Base-by-base conservation (phyloP, 2,888 invertebrate species). In the Perithous albicinctus region DNA sequence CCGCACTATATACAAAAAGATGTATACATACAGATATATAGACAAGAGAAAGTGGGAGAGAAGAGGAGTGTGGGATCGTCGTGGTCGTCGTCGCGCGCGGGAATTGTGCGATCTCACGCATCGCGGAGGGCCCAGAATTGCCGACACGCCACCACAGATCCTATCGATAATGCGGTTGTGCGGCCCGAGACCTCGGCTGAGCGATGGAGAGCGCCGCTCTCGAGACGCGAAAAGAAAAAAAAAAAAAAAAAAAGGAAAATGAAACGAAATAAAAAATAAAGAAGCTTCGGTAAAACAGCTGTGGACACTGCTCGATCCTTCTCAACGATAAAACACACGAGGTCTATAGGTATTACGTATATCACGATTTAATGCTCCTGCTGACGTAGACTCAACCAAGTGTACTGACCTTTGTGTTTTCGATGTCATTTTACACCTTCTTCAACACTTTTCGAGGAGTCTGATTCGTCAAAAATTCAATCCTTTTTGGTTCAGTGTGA, bases 101-200 rank as follows among this genome's bases (percentile, higher is more conserved):
- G 78, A 66, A 78, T 82, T 78, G 75, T 82, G 78, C 78, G 78
- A 78, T 82, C 82, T 78, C 82, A 82, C 82, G 82, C 82, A 82
- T 59, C 78, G 56, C 69, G 64, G 59, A 78, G 82, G 74, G 78
- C 78, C 66, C 74, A 35, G 75, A 59, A 82, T 78, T 67, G 78
- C 70, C 82, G 78, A 78, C 82, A 82, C 82, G 82, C 82, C 78
- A 82, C 82, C 74, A 51, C 78, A 82, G 82, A 78, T 82, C 74
- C 78, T 82, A 82, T 82, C 82, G 82, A 82, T 78, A 82, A 82
- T 78, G 82, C 74, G 78, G 82, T 82, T 82, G 69, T 70, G 69
- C 74, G 59, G 54, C 56, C 54, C 66, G 43, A 46, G 43, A 46
- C 46, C 63, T 56, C 29, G 54, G 23, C 59, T 66, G 75, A 56